Conservation (phyloP, 1,140 invertebrate species). For the Gonatopus flavifemur region DNA sequence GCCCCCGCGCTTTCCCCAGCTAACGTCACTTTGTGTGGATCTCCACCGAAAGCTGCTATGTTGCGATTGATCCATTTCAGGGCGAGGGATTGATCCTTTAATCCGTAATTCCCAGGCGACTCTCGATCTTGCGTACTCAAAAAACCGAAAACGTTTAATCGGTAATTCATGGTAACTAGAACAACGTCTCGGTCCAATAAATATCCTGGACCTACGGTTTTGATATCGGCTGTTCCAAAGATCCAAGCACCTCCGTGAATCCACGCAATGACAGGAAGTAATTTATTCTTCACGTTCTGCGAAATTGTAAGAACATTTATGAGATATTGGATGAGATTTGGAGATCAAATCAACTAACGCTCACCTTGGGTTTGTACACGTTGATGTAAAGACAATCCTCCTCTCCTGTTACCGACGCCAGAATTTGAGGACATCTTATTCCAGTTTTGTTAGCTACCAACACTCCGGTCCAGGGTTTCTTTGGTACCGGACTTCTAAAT, state of each 20-base stretch:
- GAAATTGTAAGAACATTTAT: no score
- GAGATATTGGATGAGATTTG: no score
- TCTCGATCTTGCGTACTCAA: no score
- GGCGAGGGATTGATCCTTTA: no score
- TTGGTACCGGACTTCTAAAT: conserved; percentile 43
- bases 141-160: conserved; percentile 63
- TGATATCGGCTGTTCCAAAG: conserved; percentile 48
- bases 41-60: conserved; percentile 61
- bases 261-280: conserved; percentile 42
- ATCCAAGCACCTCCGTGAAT: conserved; percentile 45
- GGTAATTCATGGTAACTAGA: conserved; percentile 66
- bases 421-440: conserved; percentile 43
- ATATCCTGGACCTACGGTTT: conserved; percentile 62
- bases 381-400: conserved; percentile 65
- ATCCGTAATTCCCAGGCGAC: no score
- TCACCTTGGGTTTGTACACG: conserved; percentile 61
- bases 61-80: conserved; percentile 67
- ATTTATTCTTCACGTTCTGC: conserved; percentile 2
- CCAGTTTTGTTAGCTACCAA: conserved; percentile 44
- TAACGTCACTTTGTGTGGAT: conserved; percentile 63
- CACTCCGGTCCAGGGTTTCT: conserved; percentile 45
- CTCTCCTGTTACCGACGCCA: conserved; percentile 32
- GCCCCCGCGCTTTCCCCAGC: conserved; percentile 71
- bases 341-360: no score
- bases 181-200: conserved; percentile 64